These are phyloP conservation scores for Euwallacea similis DNA, from an alignment of 1,140 invertebrate genomes.

Conservation along the genomic window DNA sequence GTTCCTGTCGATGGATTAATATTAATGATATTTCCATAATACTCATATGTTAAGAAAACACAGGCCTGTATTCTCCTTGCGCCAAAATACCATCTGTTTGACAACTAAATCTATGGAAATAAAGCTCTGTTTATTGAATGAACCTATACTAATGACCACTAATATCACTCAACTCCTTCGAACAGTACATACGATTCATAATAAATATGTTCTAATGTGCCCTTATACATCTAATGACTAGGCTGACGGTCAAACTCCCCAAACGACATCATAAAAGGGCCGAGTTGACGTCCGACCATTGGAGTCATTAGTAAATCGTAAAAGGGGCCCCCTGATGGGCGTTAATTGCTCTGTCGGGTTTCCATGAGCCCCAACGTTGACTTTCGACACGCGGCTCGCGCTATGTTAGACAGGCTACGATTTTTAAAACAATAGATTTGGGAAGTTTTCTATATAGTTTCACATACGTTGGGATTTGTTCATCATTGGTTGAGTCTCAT, in stretches of 20 bases:
- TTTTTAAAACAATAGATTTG: slow-evolving; percentile 27
- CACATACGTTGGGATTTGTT: no score
- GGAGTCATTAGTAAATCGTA: slow-evolving; percentile 19
- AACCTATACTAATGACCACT: no score
- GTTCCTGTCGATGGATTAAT: slow-evolving; percentile 21
- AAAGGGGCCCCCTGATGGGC: slow-evolving; percentile 22
- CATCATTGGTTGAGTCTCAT: no score
- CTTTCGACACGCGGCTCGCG: slow-evolving; percentile 28
- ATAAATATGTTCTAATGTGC: no score
- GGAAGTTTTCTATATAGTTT: neutral
- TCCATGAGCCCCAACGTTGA: slow-evolving; percentile 15
- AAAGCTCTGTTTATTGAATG: no score
- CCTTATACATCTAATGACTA: no score
- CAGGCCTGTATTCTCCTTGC: no score
- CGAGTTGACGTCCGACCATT: slow-evolving; percentile 5
- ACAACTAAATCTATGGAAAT: no score
- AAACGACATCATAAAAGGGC: neutral
- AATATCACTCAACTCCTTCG: no score
- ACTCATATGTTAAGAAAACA: neutral
- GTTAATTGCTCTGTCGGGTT: slow-evolving; percentile 17
- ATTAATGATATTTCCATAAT: slow-evolving; percentile 16
- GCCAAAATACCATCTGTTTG: no score
- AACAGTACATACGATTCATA: no score
- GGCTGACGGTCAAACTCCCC: neutral
- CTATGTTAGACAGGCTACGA: slow-evolving; percentile 19